Evolutionary conservation across 2,113 vertebrate species (phyloP).

Genomic region (Heptranchias perlo): DNA sequence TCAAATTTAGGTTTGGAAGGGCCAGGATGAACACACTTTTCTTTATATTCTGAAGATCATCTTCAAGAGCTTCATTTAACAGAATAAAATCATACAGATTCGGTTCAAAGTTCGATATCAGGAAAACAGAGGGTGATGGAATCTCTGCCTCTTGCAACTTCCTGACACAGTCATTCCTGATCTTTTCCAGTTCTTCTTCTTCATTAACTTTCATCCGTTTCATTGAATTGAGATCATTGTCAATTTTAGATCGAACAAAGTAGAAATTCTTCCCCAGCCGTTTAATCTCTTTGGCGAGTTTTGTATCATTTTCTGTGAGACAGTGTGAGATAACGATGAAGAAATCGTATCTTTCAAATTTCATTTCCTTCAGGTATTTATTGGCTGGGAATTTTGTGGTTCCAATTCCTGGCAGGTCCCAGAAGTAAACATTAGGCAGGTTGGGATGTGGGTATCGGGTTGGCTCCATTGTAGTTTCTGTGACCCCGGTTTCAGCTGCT

Average conservation of each 20-base stretch:
- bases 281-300: slow-evolving; percentile 1
- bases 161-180: not conserved
- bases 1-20: not conserved
- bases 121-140: not conserved
- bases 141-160: not conserved
- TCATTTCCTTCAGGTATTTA: not conserved
- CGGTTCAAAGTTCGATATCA: not conserved
- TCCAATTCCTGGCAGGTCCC: not conserved
- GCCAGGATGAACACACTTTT: not conserved
- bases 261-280: not conserved
- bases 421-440: not conserved
- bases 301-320: slow-evolving; percentile 31
- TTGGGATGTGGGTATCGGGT: not conserved
- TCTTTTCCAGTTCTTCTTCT: slow-evolving; percentile 38
- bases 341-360: slow-evolving; percentile 43
- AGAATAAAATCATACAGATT: not conserved
- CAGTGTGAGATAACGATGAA: slow-evolving; percentile 53
- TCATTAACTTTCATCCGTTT: not conserved
- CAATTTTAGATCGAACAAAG: not conserved
- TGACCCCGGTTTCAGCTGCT: not conserved
- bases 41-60: not conserved
- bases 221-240: slow-evolving; percentile 37
- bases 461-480: not conserved
- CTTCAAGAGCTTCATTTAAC: not conserved
- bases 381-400: not conserved